phyloP scores from a whole-genome alignment of 2,797 vertebrate species.

The Eleutherodactylus coqui region DNA sequence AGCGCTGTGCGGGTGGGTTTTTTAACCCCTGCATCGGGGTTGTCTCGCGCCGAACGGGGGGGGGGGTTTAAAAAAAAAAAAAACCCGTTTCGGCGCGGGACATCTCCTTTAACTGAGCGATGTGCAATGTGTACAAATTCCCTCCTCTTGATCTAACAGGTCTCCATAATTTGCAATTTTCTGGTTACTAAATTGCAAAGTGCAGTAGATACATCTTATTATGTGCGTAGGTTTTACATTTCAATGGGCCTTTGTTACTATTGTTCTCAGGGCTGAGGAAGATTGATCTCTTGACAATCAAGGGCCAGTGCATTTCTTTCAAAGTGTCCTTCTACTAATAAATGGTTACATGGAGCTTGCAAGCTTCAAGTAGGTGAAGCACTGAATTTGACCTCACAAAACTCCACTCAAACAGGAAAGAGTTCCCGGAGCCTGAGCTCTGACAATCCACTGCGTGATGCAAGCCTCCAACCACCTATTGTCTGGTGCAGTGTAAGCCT shows the following conservation, averaged over 20 bases:
- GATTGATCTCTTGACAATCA: constrained; percentile 33
- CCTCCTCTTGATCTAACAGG: constrained; percentile 11
- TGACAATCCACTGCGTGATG: background rate
- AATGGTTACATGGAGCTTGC: constrained; percentile 39
- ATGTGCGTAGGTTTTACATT: constrained; percentile 44
- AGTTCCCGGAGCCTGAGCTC: background rate
- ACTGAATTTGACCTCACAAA: constrained; percentile 43
- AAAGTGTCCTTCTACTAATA: constrained; percentile 39
- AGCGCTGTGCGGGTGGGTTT: no score
- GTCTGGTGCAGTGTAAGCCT: constrained; percentile 34
- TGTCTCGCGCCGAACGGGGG: no score
- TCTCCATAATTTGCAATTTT: background rate
- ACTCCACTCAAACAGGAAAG: constrained; percentile 52
- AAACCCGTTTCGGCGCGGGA: no score
- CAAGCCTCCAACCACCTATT: constrained; percentile 22
- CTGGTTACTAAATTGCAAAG: background rate
- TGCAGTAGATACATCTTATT: constrained; percentile 23
- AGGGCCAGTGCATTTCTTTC: background rate
- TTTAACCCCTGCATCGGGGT: no score
- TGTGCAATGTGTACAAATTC: background rate
- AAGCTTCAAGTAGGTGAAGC: constrained; percentile 26
- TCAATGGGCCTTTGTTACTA: constrained; percentile 52
- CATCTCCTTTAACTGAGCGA: no score
- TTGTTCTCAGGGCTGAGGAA: constrained; percentile 43
- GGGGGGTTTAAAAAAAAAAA: no score